These are phyloP conservation scores for Labeo rohita DNA, from an alignment of 2,113 vertebrate genomes.

Conservation along the genomic window DNA sequence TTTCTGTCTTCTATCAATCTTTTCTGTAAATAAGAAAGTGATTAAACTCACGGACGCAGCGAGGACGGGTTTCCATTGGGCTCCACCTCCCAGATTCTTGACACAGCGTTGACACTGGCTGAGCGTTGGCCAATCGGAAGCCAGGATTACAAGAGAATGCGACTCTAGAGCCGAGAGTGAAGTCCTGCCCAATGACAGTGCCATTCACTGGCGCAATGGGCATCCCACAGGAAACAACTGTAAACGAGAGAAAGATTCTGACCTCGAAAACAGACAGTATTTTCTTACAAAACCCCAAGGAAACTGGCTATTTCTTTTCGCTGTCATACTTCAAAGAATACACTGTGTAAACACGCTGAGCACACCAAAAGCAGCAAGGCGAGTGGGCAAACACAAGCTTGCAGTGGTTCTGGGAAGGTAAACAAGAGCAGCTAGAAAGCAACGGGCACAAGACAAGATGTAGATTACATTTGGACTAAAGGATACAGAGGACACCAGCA, in stretches of 20 bases:
- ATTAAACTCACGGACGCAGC: conserved; percentile 85
- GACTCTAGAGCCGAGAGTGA: conserved; percentile 89
- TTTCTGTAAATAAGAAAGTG: background rate
- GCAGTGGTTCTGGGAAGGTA: conserved; percentile 58
- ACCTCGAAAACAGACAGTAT: background rate
- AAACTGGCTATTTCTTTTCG: background rate
- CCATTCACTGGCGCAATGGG: conserved; percentile 88
- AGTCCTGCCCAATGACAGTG: conserved; percentile 89
- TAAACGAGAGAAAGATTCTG: conserved; percentile 16
- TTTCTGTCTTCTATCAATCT: background rate
- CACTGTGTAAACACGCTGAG: conserved; percentile 17
- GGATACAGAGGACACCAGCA: conserved; percentile 44
- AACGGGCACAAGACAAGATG: conserved; percentile 59
- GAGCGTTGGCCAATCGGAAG: conserved; percentile 80
- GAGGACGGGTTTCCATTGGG: conserved; percentile 83
- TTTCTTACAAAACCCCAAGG: conserved; percentile 21
- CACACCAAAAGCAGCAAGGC: conserved; percentile 31
- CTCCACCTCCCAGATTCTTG: conserved; percentile 91
- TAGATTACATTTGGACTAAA: conserved; percentile 64
- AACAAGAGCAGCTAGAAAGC: conserved; percentile 59
- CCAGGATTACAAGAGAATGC: conserved; percentile 89
- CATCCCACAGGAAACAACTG: conserved; percentile 93
- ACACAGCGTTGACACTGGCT: conserved; percentile 80
- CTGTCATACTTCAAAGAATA: background rate
- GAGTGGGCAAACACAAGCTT: conserved; percentile 64